Base-by-base conservation (phyloP, 2,888 invertebrate genomes). In the Rotaria magnacalcarata region DNA sequence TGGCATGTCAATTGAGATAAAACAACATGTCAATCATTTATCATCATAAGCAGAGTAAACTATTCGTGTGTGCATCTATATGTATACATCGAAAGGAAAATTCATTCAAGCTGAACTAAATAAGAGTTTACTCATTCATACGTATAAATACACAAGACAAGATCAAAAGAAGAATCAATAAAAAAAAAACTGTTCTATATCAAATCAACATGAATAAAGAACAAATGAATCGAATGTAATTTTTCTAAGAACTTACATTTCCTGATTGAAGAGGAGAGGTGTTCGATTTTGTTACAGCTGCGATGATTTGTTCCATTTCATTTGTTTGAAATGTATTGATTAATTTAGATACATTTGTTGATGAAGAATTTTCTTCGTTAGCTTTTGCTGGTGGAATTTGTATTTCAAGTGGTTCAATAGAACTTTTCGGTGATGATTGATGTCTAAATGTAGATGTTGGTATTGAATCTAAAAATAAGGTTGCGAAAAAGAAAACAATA, bases 141-240 rank as follows among this genome's bases (percentile, higher is more conserved):
- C 67, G 14, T 41, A 34, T 67, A 67, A 67, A 67, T 19, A 67
- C n/a, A 27, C 27, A 67, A 67, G 67, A 67, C 5, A 67, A 67
- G 67, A 67, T 67, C 16, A 67, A 67, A 67, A 67, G 67, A 67
- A 41, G 67, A 27, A 67, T 67, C 67, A 67, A 67, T 67, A 67
- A 67, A 34, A 34, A 67, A 34, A 34, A 34, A 67, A 67, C 67
- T 67, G 34, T 67, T 67, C 41, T 60, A 14, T 34, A 67, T 67
- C 67, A 67, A 34, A 67, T 67, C 67, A 67, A 67, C 5, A 67
- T 67, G 19, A 27, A 7, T 34, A 41, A 41, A 16, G 34, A 67
- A 67, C 67, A 67, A 67, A 67, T 67, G 67, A 67, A 34, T 34
- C 67, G 67, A 34, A 67, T 67, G 34, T 41, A 67, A 67, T 67